phyloP scores from a whole-genome alignment of 2,888 invertebrate species.

The Hyppa rectilinea region DNA sequence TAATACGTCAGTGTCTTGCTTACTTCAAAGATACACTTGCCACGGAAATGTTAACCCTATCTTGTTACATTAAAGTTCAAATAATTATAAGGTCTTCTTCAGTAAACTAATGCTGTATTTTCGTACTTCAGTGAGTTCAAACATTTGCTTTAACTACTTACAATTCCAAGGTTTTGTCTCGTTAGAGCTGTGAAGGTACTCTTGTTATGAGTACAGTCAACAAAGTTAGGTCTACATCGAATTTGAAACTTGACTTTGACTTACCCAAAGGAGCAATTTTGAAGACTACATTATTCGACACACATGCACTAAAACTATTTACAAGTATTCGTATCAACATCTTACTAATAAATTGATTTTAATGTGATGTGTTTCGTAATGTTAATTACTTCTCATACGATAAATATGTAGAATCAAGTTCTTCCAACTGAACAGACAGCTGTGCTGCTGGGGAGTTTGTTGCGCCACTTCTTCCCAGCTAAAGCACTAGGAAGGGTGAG shows the following conservation, averaged over 20 bases:
- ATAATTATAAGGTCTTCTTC: slow-evolving; percentile 10
- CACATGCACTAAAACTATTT: background rate
- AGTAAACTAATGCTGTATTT: slow-evolving; percentile 46
- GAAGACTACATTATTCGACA: background rate
- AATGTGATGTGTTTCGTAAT: too few species aligned
- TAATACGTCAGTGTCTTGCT: slow-evolving; percentile 16
- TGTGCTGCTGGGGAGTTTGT: too few species aligned
- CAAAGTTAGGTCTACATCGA: background rate
- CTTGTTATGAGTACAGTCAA: slow-evolving; percentile 33
- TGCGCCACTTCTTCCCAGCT: too few species aligned
- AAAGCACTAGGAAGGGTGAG: too few species aligned
- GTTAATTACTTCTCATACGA: too few species aligned
- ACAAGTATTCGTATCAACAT: background rate
- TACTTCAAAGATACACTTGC: slow-evolving; percentile 2
- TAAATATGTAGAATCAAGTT: too few species aligned
- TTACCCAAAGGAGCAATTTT: background rate
- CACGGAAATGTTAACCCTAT: slow-evolving; percentile 37
- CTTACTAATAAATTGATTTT: too few species aligned
- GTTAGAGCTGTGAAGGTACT: slow-evolving; percentile 23
- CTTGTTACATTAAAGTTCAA: background rate
- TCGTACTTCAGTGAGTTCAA: slow-evolving; percentile 56
- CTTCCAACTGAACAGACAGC: too few species aligned
- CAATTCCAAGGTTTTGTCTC: slow-evolving; percentile 65
- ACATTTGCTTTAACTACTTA: slow-evolving; percentile 65
- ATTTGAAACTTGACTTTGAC: background rate